A percentile compares a stretch with the other conserved stretches of the same genome.
Conservation (phyloP, 2,797 vertebrate genomes). For the Silurus lanzhouensis region DNA sequence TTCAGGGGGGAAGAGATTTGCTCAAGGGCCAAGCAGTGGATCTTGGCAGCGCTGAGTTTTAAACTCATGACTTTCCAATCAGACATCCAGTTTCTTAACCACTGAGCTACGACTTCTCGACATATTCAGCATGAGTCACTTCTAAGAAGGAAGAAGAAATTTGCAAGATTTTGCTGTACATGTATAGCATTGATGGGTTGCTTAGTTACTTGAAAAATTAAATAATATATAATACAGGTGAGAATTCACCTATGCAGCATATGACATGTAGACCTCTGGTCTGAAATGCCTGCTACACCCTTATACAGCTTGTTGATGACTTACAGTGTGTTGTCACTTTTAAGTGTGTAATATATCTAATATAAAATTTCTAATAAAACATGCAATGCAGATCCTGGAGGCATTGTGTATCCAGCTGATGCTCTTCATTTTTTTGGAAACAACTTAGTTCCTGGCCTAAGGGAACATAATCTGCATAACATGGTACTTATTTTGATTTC, state of each 20-base stretch:
- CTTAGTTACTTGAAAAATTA: neutral
- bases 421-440: neutral
- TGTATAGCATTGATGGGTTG: neutral
- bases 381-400: neutral
- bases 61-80: too few species aligned
- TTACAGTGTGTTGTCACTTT: neutral
- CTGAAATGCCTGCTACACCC: neutral
- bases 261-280: neutral
- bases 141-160: neutral
- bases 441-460: neutral
- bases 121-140: neutral
- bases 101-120: neutral
- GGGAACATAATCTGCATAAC: neutral
- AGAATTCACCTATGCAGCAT: neutral
- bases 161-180: neutral
- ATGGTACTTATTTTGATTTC: neutral
- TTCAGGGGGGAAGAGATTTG: too few species aligned
- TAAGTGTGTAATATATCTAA: neutral
- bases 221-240: neutral
- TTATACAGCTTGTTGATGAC: neutral
- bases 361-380: neutral
- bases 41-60: too few species aligned
- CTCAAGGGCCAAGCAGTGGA: too few species aligned
- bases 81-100: too few species aligned
- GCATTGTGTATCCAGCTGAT: slow-evolving; percentile 1